phyloP scores from a whole-genome alignment of 2,113 vertebrate genomes.

The Pluvialis apricaria region DNA sequence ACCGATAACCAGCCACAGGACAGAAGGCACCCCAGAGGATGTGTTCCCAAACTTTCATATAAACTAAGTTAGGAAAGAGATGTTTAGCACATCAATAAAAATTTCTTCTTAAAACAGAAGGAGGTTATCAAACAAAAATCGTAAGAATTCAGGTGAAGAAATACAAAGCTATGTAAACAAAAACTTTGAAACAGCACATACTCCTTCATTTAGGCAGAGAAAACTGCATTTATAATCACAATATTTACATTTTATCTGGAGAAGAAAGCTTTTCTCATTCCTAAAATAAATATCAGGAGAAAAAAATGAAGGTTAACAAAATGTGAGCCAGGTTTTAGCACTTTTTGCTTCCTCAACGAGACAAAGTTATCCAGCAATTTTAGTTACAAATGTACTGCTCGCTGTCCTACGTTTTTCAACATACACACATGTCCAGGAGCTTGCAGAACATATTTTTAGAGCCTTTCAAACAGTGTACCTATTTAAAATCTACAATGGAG shows the following conservation, averaged over 20 bases:
- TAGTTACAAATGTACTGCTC: not conserved
- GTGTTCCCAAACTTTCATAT: not conserved
- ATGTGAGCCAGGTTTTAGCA: not conserved
- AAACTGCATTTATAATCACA: not conserved
- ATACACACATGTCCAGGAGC: not conserved
- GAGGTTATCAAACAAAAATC: not conserved
- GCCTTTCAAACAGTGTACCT: not conserved
- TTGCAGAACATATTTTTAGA: not conserved
- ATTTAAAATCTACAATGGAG: not conserved
- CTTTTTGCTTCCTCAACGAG: not conserved
- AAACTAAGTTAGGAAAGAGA: not conserved
- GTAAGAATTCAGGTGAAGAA: not conserved
- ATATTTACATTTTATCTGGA: not conserved
- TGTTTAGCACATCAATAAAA: not conserved
- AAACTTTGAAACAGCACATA: not conserved
- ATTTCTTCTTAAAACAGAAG: not conserved
- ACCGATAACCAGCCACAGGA: not conserved
- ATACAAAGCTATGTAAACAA: not conserved
- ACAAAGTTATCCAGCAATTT: not conserved
- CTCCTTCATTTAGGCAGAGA: not conserved
- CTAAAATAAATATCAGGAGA: not conserved
- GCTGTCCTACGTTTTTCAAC: not conserved
- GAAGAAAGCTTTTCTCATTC: not conserved
- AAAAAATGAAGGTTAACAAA: not conserved
- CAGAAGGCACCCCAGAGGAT: not conserved